Percentiles rank a stretch among this genome's conserved stretches.
Evolutionary conservation across 2,888 invertebrate genomes (phyloP).

Genomic region (Rhyacophila evoluta): DNA sequence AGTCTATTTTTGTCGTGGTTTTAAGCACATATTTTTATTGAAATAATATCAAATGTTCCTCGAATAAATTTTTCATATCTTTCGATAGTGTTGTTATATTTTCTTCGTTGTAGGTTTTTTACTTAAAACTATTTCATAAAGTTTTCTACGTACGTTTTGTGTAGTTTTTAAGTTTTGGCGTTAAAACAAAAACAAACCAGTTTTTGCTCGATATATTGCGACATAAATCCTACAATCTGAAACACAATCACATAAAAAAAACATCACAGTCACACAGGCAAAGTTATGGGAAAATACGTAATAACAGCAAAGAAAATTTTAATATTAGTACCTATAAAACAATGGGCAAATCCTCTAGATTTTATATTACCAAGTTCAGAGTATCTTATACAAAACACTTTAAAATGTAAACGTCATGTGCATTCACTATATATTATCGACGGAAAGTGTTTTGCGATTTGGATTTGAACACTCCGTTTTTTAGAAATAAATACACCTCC

Average conservation of each 20-base stretch:
- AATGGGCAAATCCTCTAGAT: neutral
- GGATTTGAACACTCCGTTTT: conserved; percentile 35
- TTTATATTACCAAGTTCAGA: conserved; percentile 22
- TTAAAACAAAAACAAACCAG: conserved; percentile 8
- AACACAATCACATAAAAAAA: conserved; percentile 24
- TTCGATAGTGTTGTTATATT: too few relatives aligned
- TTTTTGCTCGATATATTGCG: neutral
- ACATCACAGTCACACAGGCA: conserved; percentile 11
- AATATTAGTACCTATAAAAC: conserved; percentile 11
- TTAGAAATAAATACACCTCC: conserved; percentile 42
- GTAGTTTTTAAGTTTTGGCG: neutral
- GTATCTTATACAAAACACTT: conserved; percentile 14
- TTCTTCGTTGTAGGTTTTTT: too few relatives aligned
- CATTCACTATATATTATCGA: conserved; percentile 28
- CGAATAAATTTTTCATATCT: too few relatives aligned
- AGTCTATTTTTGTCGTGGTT: too few relatives aligned
- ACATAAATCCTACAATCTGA: conserved; percentile 17
- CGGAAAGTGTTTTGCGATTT: conserved; percentile 27
- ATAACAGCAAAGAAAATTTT: conserved; percentile 8
- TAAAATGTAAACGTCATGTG: conserved; percentile 40
- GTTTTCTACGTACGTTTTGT: neutral
- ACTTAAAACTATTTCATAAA: too few relatives aligned
- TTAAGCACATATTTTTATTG: too few relatives aligned
- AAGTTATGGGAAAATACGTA: conserved; percentile 13
- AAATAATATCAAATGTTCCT: too few relatives aligned